Conservation (phyloP, 2,888 invertebrate species). For the Pteria penguin region DNA sequence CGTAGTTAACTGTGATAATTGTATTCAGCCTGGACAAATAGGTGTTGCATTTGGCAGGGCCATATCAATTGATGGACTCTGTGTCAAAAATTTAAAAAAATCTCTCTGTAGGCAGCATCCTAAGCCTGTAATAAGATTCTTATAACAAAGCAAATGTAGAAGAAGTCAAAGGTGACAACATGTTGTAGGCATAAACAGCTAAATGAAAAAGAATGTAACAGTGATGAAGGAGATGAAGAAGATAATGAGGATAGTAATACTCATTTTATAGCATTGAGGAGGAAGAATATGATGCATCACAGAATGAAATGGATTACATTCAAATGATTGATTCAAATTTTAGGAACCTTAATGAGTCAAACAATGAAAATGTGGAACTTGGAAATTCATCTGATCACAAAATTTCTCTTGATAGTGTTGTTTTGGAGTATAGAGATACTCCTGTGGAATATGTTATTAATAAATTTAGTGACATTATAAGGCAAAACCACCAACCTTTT, state of each 20-base stretch:
- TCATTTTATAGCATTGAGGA: background rate
- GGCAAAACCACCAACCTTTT: too few relatives aligned
- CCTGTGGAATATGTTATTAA: too few relatives aligned
- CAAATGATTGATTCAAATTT: too few relatives aligned
- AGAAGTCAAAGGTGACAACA: background rate
- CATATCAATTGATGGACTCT: too few relatives aligned
- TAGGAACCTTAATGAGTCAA: background rate
- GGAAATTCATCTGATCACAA: too few relatives aligned
- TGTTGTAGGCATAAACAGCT: background rate
- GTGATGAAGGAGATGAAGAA: background rate
- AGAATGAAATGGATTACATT: too few relatives aligned
- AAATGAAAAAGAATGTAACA: background rate
- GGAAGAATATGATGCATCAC: too few relatives aligned
- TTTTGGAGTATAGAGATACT: too few relatives aligned
- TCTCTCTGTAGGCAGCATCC: background rate
- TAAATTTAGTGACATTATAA: too few relatives aligned
- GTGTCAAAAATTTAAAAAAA: background rate
- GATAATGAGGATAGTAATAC: background rate
- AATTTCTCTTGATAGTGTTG: too few relatives aligned
- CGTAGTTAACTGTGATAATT: constrained; percentile 2
- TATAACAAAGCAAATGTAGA: background rate
- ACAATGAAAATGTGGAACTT: background rate
- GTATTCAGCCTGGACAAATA: background rate
- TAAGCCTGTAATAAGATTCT: background rate
- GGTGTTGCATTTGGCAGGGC: too few relatives aligned